A percentile compares a stretch with the other conserved stretches of the same genome.
phyloP scores from a whole-genome alignment of 1,140 invertebrate genomes.

The Drosophila grimshawi region DNA sequence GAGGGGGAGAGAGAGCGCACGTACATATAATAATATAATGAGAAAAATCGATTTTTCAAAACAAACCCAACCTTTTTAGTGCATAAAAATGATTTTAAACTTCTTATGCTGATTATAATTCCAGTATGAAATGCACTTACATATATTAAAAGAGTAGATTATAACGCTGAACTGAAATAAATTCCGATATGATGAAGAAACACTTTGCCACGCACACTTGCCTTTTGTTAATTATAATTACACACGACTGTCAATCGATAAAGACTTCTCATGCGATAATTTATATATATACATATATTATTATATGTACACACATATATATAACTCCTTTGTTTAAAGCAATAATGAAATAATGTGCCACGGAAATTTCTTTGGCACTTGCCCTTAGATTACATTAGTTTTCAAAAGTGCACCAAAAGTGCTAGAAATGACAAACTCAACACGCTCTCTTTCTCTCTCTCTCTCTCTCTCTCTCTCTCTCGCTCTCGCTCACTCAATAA shows the following conservation, averaged over 20 bases:
- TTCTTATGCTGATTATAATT: background rate
- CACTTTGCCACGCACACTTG: slow-evolving; percentile 37
- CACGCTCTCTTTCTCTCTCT: background rate
- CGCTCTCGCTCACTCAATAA: background rate
- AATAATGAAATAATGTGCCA: slow-evolving; percentile 33
- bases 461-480: too few species aligned
- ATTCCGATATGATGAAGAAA: slow-evolving; percentile 24
- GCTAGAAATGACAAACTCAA: slow-evolving; percentile 57
- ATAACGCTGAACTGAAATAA: slow-evolving; percentile 4
- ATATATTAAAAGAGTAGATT: background rate
- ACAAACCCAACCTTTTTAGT: slow-evolving; percentile 22
- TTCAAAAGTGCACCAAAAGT: slow-evolving; percentile 67
- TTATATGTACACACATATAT: background rate
- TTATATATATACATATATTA: slow-evolving; percentile 4
- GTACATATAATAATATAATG: slow-evolving; percentile 40
- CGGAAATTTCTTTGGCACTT: slow-evolving; percentile 40
- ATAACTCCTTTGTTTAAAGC: slow-evolving; percentile 23
- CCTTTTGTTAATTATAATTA: slow-evolving; percentile 30
- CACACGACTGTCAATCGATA: slow-evolving; percentile 26
- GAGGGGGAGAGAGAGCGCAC: slow-evolving; percentile 8
- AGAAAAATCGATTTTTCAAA: slow-evolving; percentile 63
- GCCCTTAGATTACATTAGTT: slow-evolving; percentile 45
- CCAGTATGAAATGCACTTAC: slow-evolving; percentile 20
- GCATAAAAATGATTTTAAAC: slow-evolving; percentile 8
- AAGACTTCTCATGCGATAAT: slow-evolving; percentile 14